Conservation (phyloP, 2,797 vertebrate genomes). For the Eulemur coronatus region DNA sequence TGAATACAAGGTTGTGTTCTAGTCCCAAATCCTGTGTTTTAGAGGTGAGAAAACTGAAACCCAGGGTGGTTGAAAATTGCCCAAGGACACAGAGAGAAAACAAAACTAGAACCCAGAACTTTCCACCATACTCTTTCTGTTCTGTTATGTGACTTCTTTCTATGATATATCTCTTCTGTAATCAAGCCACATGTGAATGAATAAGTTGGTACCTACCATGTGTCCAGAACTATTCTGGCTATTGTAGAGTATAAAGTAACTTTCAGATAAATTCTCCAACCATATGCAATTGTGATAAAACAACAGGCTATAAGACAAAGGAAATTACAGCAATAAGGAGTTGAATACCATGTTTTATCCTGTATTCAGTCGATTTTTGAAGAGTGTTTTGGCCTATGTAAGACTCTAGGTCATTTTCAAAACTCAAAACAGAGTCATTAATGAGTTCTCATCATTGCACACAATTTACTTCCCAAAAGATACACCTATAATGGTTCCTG, state of each 20-base stretch:
- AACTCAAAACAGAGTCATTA: neutral
- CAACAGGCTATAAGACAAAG: neutral
- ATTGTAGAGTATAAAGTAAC: neutral
- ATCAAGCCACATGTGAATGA: neutral
- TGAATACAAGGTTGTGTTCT: neutral
- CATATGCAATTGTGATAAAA: neutral
- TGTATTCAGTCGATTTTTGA: neutral
- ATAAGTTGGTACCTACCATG: neutral
- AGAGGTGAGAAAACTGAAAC: neutral
- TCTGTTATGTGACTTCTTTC: neutral
- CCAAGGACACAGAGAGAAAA: neutral
- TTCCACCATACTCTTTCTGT: neutral
- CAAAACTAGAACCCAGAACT: neutral
- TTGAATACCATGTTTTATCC: neutral
- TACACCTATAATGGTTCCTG: neutral
- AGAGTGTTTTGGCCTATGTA: neutral
- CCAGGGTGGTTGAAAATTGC: neutral
- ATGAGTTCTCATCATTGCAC: neutral
- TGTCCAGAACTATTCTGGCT: neutral
- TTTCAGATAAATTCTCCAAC: neutral
- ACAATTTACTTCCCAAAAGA: neutral
- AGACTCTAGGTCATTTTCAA: neutral
- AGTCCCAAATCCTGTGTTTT: neutral
- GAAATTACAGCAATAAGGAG: neutral
- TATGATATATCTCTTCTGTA: neutral